Percentiles rank a stretch among this genome's conserved stretches.
These are phyloP conservation scores for Ennomos fuscantarius DNA, from an alignment of 2,888 invertebrate genomes.

Conservation along the genomic window DNA sequence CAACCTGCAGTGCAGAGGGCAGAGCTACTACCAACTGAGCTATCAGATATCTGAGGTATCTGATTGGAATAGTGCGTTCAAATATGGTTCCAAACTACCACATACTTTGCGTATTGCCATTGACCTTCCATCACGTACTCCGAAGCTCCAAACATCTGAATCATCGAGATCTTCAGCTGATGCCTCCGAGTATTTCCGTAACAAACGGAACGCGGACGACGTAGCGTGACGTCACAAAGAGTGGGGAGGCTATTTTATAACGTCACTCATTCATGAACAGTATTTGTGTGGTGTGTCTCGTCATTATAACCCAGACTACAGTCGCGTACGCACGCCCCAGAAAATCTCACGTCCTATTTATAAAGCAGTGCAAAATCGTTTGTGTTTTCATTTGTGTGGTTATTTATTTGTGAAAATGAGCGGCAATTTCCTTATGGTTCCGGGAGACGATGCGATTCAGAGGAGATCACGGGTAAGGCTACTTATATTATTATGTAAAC, in stretches of 20 bases:
- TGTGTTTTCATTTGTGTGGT: conserved; percentile 47
- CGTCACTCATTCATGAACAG: conserved; percentile 83
- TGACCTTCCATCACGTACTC: conserved; percentile 56
- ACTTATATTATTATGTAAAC: conserved; percentile 31
- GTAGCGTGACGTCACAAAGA: conserved; percentile 58
- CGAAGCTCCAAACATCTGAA: conserved; percentile 30
- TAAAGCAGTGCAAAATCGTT: conserved; percentile 49
- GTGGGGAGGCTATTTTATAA: conserved; percentile 68
- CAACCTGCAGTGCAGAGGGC: too few species aligned
- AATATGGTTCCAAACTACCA: conserved; percentile 8
- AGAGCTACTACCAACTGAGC: too few species aligned
- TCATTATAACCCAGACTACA: conserved; percentile 64
- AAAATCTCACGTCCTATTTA: conserved; percentile 48
- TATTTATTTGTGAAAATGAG: conserved; percentile 71
- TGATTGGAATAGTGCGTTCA: background rate
- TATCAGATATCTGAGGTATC: too few species aligned
- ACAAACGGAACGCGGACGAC: conserved; percentile 67
- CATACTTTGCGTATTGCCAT: conserved; percentile 37
- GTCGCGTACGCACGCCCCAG: conserved; percentile 70
- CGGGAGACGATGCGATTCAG: conserved; percentile 73
- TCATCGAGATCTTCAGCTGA: conserved; percentile 33
- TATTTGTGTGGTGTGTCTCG: conserved; percentile 28
- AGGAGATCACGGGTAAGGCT: conserved; percentile 75
- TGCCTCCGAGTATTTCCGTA: conserved; percentile 61
- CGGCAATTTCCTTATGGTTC: conserved; percentile 79